Evolutionary conservation across 53 echinoderm and acorn worm genomes (phyloP).

Genomic region (Echinometra lucunter): DNA sequence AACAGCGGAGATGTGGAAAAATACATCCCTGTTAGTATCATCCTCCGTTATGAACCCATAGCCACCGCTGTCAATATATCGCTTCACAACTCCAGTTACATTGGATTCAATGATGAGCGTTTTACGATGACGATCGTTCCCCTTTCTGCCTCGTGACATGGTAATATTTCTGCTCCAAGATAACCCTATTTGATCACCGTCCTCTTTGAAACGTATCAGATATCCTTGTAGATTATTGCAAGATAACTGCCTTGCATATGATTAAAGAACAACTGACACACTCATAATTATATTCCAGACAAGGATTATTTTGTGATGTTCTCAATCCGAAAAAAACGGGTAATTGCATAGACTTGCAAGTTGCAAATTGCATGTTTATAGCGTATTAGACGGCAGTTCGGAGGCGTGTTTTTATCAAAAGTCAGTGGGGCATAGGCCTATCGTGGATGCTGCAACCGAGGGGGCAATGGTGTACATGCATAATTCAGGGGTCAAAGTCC

Average conservation of each 20-base stretch:
- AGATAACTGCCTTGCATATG: not conserved
- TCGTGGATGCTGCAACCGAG: too few relatives aligned
- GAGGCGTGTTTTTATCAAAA: too few relatives aligned
- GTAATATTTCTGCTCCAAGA: not conserved
- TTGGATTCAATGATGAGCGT: not conserved
- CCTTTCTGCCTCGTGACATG: not conserved
- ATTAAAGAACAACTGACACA: not conserved
- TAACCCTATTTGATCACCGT: not conserved
- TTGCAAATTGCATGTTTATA: too few relatives aligned
- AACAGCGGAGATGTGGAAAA: not conserved
- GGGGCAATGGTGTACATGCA: too few relatives aligned
- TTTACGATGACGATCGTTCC: not conserved
- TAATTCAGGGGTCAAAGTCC: too few relatives aligned
- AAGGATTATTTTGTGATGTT: too few relatives aligned
- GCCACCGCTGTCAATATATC: not conserved
- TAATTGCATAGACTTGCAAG: too few relatives aligned
- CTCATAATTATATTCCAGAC: too few relatives aligned
- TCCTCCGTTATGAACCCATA: slow-evolving; percentile 22
- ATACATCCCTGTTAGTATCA: not conserved
- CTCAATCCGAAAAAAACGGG: too few relatives aligned
- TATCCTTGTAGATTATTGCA: too few relatives aligned
- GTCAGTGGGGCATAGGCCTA: too few relatives aligned
- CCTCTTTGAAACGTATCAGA: not conserved
- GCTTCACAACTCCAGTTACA: slow-evolving; percentile 22
- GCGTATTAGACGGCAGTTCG: too few relatives aligned